Evolutionary conservation across 2,113 vertebrate species (phyloP), one percentile per base, ranked within the genome.

Genomic region (Apus apus): DNA sequence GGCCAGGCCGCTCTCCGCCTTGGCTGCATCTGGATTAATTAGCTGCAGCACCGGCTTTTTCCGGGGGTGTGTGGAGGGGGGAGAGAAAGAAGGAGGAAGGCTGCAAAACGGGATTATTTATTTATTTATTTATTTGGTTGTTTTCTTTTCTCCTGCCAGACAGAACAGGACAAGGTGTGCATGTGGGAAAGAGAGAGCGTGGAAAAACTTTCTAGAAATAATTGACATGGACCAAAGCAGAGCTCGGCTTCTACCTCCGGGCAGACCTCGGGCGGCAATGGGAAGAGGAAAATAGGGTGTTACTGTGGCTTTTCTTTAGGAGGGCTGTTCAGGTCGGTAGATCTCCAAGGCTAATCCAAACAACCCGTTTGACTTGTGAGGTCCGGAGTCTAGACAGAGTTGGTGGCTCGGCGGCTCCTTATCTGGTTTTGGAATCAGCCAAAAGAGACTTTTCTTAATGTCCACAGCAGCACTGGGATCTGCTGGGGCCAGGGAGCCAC

Each of bases 351-450:
- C 98, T 98, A 98, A 98, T 98, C 98, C 98, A 98, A 98, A 98
- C 98, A 98, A 98, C 96, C 78, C 96, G 95, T 97, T 98, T 98
- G 98, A 98, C 98, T 98, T 98, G 98, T 98, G 98, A 98, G 98
- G 98, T 98, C 98, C 97, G 92, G 90, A 98, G 98, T 98, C 98
- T 98, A 98, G 98, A 98, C 98, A 98, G 98, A 97, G 96, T 96
- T 97, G 97, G 98, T 98, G 98, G 94, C 98, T 98, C 93, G 98
- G 98, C 98, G 98, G 98, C 98, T 98, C 81, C 98, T 98, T 98
- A 98, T 98, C 98, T 98, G 81, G 85, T 89, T 97, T 97, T 97
- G 98, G 98, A 93, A 98, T 98, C 98, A 97, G 98, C 96, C 95
- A 79, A 94, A 96, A 97, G 98, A 98, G 98, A 96, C 98, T 98